phyloP scores from a whole-genome alignment of 2,888 invertebrate species.

The Gibbula magus region DNA sequence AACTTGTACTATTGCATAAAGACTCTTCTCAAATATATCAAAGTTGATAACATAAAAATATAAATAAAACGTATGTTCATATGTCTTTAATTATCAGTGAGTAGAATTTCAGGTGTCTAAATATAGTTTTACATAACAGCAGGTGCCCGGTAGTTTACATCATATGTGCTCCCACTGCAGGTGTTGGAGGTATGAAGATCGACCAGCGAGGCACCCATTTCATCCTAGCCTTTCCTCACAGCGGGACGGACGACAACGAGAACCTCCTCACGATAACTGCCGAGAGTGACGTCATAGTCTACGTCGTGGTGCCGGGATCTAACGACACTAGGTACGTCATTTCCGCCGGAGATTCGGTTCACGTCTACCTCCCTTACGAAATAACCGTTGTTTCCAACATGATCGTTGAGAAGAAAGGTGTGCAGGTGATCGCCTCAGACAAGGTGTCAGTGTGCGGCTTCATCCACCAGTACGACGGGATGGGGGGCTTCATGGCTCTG shows the following conservation, averaged over 20 bases:
- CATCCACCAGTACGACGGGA: conserved; percentile 46
- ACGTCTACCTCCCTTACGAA: conserved; percentile 2
- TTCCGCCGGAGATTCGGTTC: neutral
- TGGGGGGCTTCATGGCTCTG: conserved; percentile 51
- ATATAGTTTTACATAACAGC: too few species aligned
- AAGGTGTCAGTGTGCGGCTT: conserved; percentile 50
- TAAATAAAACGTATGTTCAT: too few species aligned
- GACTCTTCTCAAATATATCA: too few species aligned
- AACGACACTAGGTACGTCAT: neutral
- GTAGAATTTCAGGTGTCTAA: too few species aligned
- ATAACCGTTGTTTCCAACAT: conserved; percentile 1
- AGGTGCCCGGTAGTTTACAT: too few species aligned
- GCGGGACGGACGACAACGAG: neutral
- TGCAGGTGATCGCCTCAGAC: conserved; percentile 37
- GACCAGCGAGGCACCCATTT: neutral
- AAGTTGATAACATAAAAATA: too few species aligned
- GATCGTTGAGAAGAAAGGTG: neutral
- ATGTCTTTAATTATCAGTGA: too few species aligned
- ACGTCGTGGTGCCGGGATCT: neutral
- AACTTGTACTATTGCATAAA: too few species aligned
- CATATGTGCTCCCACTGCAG: neutral
- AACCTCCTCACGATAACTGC: neutral
- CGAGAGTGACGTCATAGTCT: conserved; percentile 13
- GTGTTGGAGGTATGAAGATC: neutral
- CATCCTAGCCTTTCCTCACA: conserved; percentile 5